Base-by-base conservation (phyloP, 2,888 invertebrate genomes). In the Agrochola litura region DNA sequence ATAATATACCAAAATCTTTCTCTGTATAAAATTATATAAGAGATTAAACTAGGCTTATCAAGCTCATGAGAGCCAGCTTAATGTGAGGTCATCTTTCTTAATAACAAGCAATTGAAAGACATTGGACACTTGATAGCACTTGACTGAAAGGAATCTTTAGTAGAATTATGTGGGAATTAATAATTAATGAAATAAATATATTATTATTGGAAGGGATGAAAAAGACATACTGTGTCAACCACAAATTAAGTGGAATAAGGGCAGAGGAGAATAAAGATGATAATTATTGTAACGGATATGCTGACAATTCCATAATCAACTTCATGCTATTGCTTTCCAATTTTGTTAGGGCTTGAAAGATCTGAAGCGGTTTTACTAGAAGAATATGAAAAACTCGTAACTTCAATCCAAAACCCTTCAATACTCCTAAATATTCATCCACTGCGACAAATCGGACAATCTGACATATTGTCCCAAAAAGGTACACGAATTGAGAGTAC, bases 401-500 rank as follows among this genome's bases (percentile, higher is more conserved):
- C 12, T 19, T 37, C 16, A 66, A n/a, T 14, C 0, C 6, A 60
- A 49, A 37, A 46, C 2, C 9, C 25, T 46, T 5, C 19, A 25
- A 19, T 41, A 22, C 14, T 30, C 6, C 22, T 14, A 46, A 76
- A 69, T 60, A 65, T 68, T 71, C 8, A 49, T 30, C 14, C 22
- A 46, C 2, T 3, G 43, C 12, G 43, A 6, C 14, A 54, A 65
- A 46, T 41, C 30, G 56, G 65, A 56, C 69, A 66, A 41, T 61
- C 37, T 64, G 73, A 76, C 74, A 68, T 71, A 78, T 60, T 66
- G 43, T 46, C 25, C 65, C 75, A 76, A 79, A 87, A 77, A 58
- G 76, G 41, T 73, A 30, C 60, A 71, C 76, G 63, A 86, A 82
- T 83, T 82, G 61, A 83, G 84, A 67, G 78, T 69, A 63, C 87